Conservation (phyloP, 2,797 vertebrate species). For the Cyprinella venusta region DNA sequence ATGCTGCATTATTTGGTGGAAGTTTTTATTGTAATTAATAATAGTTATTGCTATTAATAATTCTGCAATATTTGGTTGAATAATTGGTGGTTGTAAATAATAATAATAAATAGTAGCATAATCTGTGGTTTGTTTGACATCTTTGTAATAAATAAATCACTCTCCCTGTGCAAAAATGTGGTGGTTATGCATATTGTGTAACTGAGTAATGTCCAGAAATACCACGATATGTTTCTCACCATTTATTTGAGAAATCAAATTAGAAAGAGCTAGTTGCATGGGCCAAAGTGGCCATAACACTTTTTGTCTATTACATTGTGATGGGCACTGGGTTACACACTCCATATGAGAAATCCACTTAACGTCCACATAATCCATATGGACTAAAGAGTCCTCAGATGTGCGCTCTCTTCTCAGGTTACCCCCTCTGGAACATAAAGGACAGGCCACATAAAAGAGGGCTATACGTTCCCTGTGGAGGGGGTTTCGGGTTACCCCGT, state of each 20-base stretch:
- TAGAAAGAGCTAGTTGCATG: conserved; percentile 23
- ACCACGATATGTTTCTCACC: not conserved
- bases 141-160: not conserved
- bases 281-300: conserved; percentile 37
- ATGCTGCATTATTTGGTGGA: not conserved
- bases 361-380: not conserved
- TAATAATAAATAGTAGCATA: not conserved
- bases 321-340: conserved; percentile 48
- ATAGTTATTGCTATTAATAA: not conserved
- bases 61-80: not conserved
- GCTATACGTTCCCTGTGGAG: conserved; percentile 69
- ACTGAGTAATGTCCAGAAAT: not conserved
- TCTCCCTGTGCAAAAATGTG: not conserved
- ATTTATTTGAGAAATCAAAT: conserved; percentile 29
- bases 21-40: no score
- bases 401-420: conserved; percentile 50
- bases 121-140: not conserved
- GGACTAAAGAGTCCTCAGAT: conserved; percentile 26
- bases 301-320: conserved; percentile 39
- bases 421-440: conserved; percentile 70
- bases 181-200: not conserved
- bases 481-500: conserved; percentile 68
- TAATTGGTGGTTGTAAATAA: not conserved
- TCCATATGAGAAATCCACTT: not conserved
- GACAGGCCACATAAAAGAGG: conserved; percentile 63